These are phyloP conservation scores for Promerops cafer DNA, from an alignment of 2,113 vertebrate genomes.

Conservation along the genomic window DNA sequence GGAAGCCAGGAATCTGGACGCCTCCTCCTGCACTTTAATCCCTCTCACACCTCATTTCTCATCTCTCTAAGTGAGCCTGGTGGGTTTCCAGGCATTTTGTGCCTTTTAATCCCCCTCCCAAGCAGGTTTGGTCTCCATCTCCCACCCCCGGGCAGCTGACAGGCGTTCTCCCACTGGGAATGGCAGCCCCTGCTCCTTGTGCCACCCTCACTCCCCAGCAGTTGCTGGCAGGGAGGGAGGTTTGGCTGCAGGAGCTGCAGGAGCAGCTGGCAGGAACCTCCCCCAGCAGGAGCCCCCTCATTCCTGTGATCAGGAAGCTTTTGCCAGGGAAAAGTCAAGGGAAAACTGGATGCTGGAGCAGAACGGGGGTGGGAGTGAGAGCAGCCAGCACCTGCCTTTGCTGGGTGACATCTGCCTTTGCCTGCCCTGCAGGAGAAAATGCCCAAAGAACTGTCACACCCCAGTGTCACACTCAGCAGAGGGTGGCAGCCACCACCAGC, in stretches of 20 bases:
- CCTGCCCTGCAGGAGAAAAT: neutral
- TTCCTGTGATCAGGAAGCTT: neutral
- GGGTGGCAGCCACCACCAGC: neutral
- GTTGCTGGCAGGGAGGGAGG: neutral
- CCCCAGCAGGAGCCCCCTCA: neutral
- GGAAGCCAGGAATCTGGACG: neutral
- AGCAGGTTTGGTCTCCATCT: neutral
- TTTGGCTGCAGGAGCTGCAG: neutral
- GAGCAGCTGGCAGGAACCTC: neutral
- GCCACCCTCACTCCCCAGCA: neutral
- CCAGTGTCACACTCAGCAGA: fast-evolving
- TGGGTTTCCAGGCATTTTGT: neutral
- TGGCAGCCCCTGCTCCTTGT: neutral
- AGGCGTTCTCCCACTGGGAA: neutral
- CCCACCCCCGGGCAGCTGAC: neutral
- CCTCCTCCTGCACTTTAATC: neutral
- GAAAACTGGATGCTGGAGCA: neutral
- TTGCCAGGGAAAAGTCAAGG: neutral
- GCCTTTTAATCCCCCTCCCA: neutral
- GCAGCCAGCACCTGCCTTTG: neutral
- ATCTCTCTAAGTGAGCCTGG: neutral
- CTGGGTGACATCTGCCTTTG: neutral
- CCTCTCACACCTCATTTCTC: neutral
- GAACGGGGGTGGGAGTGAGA: neutral
- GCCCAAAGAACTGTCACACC: neutral